Percentiles rank a stretch among this genome's conserved stretches.
Evolutionary conservation across 2,888 invertebrate genomes (phyloP).

Genomic region (Cheilosia scutellata): DNA sequence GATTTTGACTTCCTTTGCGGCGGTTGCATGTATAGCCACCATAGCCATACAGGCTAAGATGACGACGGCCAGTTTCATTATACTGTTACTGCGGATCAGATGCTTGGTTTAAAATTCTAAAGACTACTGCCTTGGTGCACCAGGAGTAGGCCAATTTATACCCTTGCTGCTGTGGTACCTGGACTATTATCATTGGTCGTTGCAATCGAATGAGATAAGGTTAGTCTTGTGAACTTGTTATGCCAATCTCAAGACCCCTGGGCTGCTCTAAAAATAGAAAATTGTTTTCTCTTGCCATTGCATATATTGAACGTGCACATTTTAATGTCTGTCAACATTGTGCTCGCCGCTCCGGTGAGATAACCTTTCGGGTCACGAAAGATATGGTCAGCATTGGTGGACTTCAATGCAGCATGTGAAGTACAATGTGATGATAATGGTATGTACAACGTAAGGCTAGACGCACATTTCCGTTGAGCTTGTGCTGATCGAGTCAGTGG

Average conservation of each 20-base stretch:
- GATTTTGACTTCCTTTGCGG: slow-evolving; percentile 48
- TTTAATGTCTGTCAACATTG: not conserved
- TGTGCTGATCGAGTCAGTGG: not conserved
- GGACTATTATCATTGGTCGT: slow-evolving; percentile 12
- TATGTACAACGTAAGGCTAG: not conserved
- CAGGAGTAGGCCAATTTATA: not conserved
- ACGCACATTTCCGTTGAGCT: too few species aligned
- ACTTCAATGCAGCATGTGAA: not conserved
- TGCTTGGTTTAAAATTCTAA: slow-evolving; percentile 28
- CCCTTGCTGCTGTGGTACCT: slow-evolving; percentile 25
- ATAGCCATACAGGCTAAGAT: slow-evolving; percentile 80
- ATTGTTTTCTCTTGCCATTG: not conserved
- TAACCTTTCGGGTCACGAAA: not conserved
- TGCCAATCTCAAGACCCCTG: not conserved
- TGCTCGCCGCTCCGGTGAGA: not conserved
- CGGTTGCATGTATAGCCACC: slow-evolving; percentile 78
- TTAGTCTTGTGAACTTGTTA: not conserved
- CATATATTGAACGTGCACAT: not conserved
- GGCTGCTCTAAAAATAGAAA: not conserved
- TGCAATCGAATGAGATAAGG: not conserved
- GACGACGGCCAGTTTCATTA: slow-evolving; percentile 80
- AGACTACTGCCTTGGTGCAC: slow-evolving; percentile 21
- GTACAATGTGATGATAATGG: not conserved
- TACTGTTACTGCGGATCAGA: slow-evolving; percentile 65
- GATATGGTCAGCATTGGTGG: not conserved